Evolutionary conservation across 2,888 invertebrate genomes (phyloP).

Genomic region (Onchidella celtica): DNA sequence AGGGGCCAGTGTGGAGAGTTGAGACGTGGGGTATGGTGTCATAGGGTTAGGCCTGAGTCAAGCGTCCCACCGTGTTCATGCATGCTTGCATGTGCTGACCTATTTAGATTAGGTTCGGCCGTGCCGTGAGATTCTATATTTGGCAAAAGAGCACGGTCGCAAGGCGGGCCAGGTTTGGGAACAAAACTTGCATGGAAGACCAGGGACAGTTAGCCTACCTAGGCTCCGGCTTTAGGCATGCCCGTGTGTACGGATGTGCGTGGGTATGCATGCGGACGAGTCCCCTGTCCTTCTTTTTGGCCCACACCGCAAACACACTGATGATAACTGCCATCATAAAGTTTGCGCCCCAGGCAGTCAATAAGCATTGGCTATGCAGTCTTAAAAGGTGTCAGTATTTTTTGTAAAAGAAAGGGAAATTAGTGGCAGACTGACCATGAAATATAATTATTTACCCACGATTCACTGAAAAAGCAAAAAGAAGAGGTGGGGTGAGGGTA

Average conservation of each 20-base stretch:
- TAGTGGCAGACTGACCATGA: no score
- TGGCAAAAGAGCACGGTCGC: slow-evolving; percentile 38
- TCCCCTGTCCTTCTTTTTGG: no score
- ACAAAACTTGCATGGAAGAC: slow-evolving; percentile 34
- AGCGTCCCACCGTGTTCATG: slow-evolving; percentile 32
- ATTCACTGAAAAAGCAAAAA: no score
- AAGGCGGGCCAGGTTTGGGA: slow-evolving; percentile 15
- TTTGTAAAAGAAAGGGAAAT: no score
- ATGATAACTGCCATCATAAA: no score
- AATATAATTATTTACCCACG: no score
- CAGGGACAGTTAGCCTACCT: not conserved
- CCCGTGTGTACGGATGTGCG: slow-evolving; percentile 13
- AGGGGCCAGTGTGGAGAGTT: not conserved
- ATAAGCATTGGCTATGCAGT: no score
- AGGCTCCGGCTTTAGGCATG: slow-evolving; percentile 23
- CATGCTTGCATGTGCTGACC: slow-evolving; percentile 46
- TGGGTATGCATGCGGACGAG: slow-evolving; percentile 26
- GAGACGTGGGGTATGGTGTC: not conserved
- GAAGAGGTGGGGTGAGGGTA: no score
- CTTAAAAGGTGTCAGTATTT: no score
- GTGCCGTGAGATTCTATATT: slow-evolving; percentile 33
- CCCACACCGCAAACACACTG: no score
- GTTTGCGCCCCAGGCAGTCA: no score
- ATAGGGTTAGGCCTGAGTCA: not conserved
- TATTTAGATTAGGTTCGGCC: slow-evolving; percentile 45